Percentiles rank a stretch among this genome's conserved stretches.
Evolutionary conservation across 35 echinoderm and acorn worm species (phyloP).

Genomic region (Patiria miniata): DNA sequence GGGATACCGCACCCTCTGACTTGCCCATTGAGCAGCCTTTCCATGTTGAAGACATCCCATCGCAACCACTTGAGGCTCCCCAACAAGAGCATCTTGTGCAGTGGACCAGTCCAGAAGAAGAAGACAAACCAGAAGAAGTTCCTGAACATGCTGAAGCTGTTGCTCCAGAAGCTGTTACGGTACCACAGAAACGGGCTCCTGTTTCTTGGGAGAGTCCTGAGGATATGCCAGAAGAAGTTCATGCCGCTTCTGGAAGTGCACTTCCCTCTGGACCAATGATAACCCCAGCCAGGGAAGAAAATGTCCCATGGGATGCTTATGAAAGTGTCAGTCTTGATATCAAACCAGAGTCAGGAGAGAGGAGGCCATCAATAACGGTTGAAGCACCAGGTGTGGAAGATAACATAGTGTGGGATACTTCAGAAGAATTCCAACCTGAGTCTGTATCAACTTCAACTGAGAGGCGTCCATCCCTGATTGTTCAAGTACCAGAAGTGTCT

Average conservation of each 20-base stretch:
- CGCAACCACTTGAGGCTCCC: background rate
- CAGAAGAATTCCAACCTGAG: slow-evolving; percentile 46
- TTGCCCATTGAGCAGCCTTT: background rate
- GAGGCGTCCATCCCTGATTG: slow-evolving; percentile 11
- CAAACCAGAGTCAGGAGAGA: slow-evolving; percentile 45
- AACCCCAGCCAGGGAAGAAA: slow-evolving; percentile 9
- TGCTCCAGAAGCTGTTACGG: slow-evolving; percentile 1
- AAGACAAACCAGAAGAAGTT: slow-evolving; percentile 15
- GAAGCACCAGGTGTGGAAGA: slow-evolving; percentile 38
- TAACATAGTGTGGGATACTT: slow-evolving; percentile 15
- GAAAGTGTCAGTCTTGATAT: slow-evolving; percentile 41
- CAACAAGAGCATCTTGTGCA: background rate
- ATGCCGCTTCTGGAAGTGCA: slow-evolving; percentile 5
- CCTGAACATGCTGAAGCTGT: slow-evolving; percentile 8
- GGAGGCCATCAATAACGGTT: slow-evolving; percentile 27
- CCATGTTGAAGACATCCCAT: background rate
- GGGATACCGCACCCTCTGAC: background rate
- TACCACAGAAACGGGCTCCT: background rate
- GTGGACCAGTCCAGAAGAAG: slow-evolving; percentile 6
- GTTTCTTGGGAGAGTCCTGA: slow-evolving; percentile 5
- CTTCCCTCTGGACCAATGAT: slow-evolving; percentile 14
- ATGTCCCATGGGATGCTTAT: slow-evolving; percentile 42
- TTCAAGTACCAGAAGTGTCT: slow-evolving; percentile 41
- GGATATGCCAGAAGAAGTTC: slow-evolving; percentile 39
- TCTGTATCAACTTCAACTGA: slow-evolving; percentile 30